Evolutionary conservation across 2,888 invertebrate species (phyloP).

Genomic region (Caenorhabditis sp.): DNA sequence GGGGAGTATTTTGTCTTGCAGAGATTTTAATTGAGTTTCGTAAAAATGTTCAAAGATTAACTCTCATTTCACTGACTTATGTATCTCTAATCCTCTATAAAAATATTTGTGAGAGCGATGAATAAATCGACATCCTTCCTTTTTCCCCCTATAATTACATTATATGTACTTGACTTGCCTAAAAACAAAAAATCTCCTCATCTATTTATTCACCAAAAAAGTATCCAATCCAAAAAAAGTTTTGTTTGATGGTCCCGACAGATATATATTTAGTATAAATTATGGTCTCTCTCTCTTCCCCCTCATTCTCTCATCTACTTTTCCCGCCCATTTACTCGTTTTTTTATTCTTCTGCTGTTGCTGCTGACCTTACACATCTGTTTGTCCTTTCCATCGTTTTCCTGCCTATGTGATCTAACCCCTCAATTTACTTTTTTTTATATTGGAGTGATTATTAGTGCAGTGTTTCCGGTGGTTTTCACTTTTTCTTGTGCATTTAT

Average conservation of each 20-base stretch:
- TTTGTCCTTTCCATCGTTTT: constrained; percentile 2
- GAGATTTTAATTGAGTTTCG: too few species aligned
- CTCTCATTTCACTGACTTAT: not conserved
- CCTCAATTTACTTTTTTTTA: not conserved
- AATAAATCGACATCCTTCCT: not conserved
- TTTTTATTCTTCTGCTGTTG: constrained; percentile 5
- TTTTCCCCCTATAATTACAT: not conserved
- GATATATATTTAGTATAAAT: constrained; percentile 10
- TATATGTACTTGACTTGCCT: not conserved
- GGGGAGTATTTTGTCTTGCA: too few species aligned
- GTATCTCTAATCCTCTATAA: not conserved
- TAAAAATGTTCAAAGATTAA: too few species aligned
- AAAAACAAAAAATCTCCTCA: not conserved
- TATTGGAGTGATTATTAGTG: not conserved
- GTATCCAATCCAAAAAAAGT: not conserved
- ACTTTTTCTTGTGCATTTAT: not conserved
- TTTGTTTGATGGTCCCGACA: not conserved
- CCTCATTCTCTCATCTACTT: not conserved
- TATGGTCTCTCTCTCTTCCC: constrained; percentile 20
- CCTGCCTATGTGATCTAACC: constrained; percentile 1
- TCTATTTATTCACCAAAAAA: not conserved
- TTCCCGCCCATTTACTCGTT: constrained; percentile 9
- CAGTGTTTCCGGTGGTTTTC: not conserved
- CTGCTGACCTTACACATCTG: constrained; percentile 2
- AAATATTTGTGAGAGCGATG: not conserved